Base-by-base conservation (phyloP, 2,797 vertebrate species). In the Clarias pachynema region DNA sequence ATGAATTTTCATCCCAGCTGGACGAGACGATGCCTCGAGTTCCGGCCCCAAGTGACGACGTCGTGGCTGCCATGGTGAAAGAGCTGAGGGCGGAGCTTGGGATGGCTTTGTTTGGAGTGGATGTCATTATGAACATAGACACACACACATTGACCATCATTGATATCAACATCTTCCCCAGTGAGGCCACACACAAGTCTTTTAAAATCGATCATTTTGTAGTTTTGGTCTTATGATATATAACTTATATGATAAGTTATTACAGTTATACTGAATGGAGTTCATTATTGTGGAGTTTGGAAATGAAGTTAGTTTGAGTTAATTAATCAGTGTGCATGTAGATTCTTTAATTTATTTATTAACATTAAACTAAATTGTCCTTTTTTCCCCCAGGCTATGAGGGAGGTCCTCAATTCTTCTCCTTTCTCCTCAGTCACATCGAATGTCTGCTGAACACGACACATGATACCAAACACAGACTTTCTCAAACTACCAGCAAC, bases 121-220 rank as follows among this genome's bases (percentile, higher is more conserved):
- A 96, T 22, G 81, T 95, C 88, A 96, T 96, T 68, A 87, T 95
- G 68, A 92, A 94, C 90, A 92, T 92, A 5, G 88, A 92, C 84
- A 94, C 93, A 0, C 91, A 93, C 85, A 93, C 92, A 4, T 93
- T 94, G 80, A 94, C 94, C 0, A 90, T 95, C 84, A 96, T 95
- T 12, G 95, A 96, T 87, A 94, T 95, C 89, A 96, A 95, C 83
- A 92, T 95, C 83, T 96, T 96, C 87, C 95, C 95, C 89, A 95
- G 95, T 96, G 83, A 44, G 31, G 53, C 9, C 29, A 75, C 1
- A 88, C 3, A 68, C 29, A 34, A 68, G 31, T 31, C 1, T 22
- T 3, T 18, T 31, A 68, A 34, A 1, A 34, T 29, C 14, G 15
- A 18, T 66, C 9, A 40, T 70, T 10, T 70, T 70, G 34, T 34